Evolutionary conservation across 2,888 invertebrate species (phyloP).

Genomic region (Muscina levida): DNA sequence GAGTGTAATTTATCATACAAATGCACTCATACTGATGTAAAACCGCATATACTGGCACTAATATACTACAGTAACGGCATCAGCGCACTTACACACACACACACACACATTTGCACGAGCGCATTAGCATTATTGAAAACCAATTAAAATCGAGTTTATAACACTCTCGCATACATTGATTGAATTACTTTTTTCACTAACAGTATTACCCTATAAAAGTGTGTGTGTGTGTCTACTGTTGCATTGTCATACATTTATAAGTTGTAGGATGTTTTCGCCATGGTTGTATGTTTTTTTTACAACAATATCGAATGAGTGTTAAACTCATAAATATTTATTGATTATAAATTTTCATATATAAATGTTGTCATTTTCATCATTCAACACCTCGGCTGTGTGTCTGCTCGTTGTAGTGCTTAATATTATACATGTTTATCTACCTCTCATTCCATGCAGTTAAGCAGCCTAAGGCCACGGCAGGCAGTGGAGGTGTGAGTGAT

Average conservation of each 20-base stretch:
- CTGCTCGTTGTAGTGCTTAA: no score
- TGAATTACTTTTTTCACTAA: conserved; percentile 59
- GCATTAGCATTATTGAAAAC: conserved; percentile 74
- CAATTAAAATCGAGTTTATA: conserved; percentile 75
- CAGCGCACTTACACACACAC: not conserved
- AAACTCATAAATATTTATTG: conserved; percentile 66
- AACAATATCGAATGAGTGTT: conserved; percentile 48
- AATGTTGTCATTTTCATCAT: conserved; percentile 19
- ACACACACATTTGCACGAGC: not conserved
- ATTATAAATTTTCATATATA: conserved; percentile 56
- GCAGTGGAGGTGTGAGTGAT: not conserved
- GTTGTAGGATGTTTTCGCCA: conserved; percentile 44
- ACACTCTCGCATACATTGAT: conserved; percentile 53
- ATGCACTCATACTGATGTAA: conserved; percentile 11
- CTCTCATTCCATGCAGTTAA: not conserved
- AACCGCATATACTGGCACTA: no score
- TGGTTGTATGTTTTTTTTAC: conserved; percentile 31
- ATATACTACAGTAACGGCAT: no score
- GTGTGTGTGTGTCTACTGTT: conserved; percentile 1
- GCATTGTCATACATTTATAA: conserved; percentile 58
- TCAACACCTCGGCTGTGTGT: conserved; percentile 12
- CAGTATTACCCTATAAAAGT: no score
- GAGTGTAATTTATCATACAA: conserved; percentile 47
- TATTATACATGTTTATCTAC: not conserved
- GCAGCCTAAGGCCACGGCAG: not conserved